Evolutionary conservation across 2,888 invertebrate species (phyloP).

Genomic region (Synergus itoensis): DNA sequence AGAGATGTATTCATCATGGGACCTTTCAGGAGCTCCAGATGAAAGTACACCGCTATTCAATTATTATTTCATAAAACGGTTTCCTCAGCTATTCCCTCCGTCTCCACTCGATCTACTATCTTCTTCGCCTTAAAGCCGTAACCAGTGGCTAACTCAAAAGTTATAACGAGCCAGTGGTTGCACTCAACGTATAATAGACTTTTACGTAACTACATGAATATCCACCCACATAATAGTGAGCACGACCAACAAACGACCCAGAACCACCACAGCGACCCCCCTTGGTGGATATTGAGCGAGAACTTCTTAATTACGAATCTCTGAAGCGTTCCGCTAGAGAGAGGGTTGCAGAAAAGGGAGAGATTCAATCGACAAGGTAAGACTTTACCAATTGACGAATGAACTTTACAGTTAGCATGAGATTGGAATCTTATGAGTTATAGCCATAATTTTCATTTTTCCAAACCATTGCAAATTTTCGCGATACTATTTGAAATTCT

Average conservation of each 20-base stretch:
- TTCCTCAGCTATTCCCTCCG: constrained; percentile 63
- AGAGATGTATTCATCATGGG: constrained; percentile 51
- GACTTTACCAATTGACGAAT: constrained; percentile 7
- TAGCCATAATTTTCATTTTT: too few relatives aligned
- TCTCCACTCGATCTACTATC: constrained; percentile 54
- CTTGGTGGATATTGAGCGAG: constrained; percentile 49
- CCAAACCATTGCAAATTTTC: too few relatives aligned
- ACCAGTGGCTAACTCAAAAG: constrained; percentile 69
- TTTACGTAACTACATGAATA: constrained; percentile 51
- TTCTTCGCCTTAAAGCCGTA: constrained; percentile 68
- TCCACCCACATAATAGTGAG: constrained; percentile 43
- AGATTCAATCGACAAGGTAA: constrained; percentile 3
- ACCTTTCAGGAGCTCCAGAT: constrained; percentile 63
- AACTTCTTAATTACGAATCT: constrained; percentile 58
- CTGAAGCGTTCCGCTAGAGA: constrained; percentile 45
- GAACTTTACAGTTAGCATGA: not conserved
- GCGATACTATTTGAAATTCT: too few relatives aligned
- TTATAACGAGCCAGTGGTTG: constrained; percentile 69
- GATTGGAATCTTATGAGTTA: not conserved
- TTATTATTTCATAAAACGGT: constrained; percentile 74
- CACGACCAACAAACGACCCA: constrained; percentile 43
- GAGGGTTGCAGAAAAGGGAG: constrained; percentile 22
- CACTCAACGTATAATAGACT: constrained; percentile 66
- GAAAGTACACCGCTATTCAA: constrained; percentile 76
- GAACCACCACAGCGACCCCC: constrained; percentile 12